Evolutionary conservation across 2,888 invertebrate genomes (phyloP), one percentile per base, ranked within the genome.

Genomic region (Thymelicus sylvestris): DNA sequence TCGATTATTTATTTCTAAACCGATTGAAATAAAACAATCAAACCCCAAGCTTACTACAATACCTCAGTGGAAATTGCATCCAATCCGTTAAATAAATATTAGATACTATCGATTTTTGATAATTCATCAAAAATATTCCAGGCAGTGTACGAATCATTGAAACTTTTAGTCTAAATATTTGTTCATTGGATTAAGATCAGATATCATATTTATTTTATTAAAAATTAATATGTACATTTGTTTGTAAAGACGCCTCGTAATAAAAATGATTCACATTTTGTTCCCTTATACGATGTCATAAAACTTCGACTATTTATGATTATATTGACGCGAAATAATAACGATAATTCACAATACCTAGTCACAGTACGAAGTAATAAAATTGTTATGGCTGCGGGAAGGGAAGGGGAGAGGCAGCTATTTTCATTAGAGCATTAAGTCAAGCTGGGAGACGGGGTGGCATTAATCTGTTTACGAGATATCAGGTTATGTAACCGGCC

Each of bases 381-480:
- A 85, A 84, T 81, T 77, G 83, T 84, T 81, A 81, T 81, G 73
- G 79, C 82, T 66, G 64, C 71, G 76, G 74, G 75, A 75, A 71
- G 74, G 73, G 80, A 72, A 71, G 76, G 77, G 76, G 67, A 76
- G 77, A 77, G 79, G 82, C 77, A 77, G 83, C 81, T 84, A 83
- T 86, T 87, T 89, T 87, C 86, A 87, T 86, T 86, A 86, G 78
- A 83, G 80, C 82, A 85, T 88, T 85, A 88, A 89, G 83, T 88
- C 85, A 85, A 85, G 83, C 83, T 80, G 77, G 79, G 79, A 76
- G 80, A 77, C 61, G 59, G 75, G 81, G 80, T 79, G 79, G 78
- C 80, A 87, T 87, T 88, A 90, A 89, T 88, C 86, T 89, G 89
- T 89, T 89, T 86, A 89, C 86, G 86, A 84, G 84, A 86, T 84